phyloP scores from a whole-genome alignment of 2,113 vertebrate species.

The Antechinus stuartii region DNA sequence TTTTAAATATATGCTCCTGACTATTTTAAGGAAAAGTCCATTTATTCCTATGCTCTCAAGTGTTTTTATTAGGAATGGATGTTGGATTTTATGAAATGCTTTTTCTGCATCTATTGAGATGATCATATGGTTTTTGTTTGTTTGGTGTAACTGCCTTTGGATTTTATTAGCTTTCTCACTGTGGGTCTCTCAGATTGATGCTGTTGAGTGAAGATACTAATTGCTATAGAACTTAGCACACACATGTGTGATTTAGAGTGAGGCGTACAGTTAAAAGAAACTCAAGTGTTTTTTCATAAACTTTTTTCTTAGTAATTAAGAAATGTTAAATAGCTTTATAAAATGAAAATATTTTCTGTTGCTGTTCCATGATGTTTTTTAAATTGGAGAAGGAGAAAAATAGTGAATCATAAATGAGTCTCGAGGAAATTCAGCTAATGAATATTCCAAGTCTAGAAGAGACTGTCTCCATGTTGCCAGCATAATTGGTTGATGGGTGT shows the following conservation, averaged over 20 bases:
- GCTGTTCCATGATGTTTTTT: background rate
- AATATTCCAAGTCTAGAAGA: slow-evolving; percentile 32
- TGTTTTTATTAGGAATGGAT: too few species aligned
- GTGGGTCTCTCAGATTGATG: slow-evolving; percentile 16
- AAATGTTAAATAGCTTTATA: slow-evolving; percentile 21
- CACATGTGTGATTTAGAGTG: slow-evolving; percentile 35
- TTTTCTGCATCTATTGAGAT: too few species aligned
- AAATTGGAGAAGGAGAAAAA: slow-evolving; percentile 52
- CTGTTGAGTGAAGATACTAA: slow-evolving; percentile 7
- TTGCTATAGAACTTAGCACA: background rate
- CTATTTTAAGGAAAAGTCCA: too few species aligned
- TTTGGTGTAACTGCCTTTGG: background rate
- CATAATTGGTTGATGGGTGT: background rate
- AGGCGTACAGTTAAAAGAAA: slow-evolving; percentile 11
- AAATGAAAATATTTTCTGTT: background rate
- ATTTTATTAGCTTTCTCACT: slow-evolving; percentile 40
- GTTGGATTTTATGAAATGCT: too few species aligned
- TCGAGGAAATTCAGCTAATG: slow-evolving; percentile 37
- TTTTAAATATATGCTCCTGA: too few species aligned
- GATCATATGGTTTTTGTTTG: too few species aligned
- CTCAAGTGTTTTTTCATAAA: background rate
- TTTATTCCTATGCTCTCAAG: too few species aligned
- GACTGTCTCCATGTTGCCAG: slow-evolving; percentile 3
- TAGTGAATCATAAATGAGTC: slow-evolving; percentile 29
- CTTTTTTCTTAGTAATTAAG: slow-evolving; percentile 16